Base-by-base conservation (phyloP, 1,140 invertebrate species). In the Atta texana region DNA sequence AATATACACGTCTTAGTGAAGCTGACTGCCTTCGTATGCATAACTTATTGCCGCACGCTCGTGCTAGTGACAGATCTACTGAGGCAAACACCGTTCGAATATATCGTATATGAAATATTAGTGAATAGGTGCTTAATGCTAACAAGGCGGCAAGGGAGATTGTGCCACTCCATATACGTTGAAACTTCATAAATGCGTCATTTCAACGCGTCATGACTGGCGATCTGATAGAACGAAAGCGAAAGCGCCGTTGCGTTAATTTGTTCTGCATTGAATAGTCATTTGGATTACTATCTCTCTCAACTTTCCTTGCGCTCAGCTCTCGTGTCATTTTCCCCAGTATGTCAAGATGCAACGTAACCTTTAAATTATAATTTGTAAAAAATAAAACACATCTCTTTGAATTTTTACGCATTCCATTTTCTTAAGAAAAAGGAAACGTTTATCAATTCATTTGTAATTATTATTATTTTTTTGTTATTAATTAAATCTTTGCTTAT, bases 41-140 rank as follows among this genome's bases (percentile, higher is more conserved):
- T 53, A 55, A 68, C 24, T 78, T 68, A 82, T 82, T 71, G 68
- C 77, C 66, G 53, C 28, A 39, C 51, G 51, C 53, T 66, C 64
- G 53, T 34, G 55, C 55, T 57, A 57, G 31, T 28, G 66, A 82
- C 76, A 71, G 66, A 81, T 82, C 34, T 34, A 69, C 39, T 28
- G 39, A 3, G 39, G 69, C 21, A 55, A 51, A 51, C 55, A 49
- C 28, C 53, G 64, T 61, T 82, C 49, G 39, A 51, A 69, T 61
- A 49, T 84, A 75, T 84, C 55, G 80, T 57, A 44, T 14, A 84
- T 84, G 80, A 75, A 75, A 84, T 84, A 84, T 84, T 84, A 75
- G 80, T 84, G 80, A 84, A 84, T 84, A 84, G 80, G 80, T 75
- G 80, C 80, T 82, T 84, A 63, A 84, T 84, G 80, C 72, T 84